These are phyloP conservation scores for Eumerus sabulonum DNA, from an alignment of 2,888 invertebrate genomes.

Conservation along the genomic window DNA sequence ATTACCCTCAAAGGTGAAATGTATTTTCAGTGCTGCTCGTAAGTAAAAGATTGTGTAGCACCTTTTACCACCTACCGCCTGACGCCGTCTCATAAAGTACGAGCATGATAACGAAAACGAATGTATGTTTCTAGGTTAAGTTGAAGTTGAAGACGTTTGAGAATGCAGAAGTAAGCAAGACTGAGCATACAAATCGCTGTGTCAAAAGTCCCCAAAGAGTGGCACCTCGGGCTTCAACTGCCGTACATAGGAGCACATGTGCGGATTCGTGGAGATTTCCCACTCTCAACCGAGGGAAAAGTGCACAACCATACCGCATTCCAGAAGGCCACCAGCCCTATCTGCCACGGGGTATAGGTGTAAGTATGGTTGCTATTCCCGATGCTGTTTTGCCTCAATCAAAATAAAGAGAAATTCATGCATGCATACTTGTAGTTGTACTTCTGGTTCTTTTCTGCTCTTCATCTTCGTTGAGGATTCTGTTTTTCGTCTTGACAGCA, in stretches of 20 bases:
- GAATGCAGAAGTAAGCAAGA: background rate
- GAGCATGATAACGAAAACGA: background rate
- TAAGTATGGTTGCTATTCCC: no score
- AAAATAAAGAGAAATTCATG: constrained; percentile 52
- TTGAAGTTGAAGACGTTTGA: constrained; percentile 58
- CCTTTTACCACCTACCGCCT: no score
- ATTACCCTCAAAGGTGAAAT: constrained; percentile 8
- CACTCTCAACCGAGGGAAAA: constrained; percentile 19
- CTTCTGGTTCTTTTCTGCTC: constrained; percentile 6
- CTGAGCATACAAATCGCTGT: constrained; percentile 15
- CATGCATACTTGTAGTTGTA: constrained; percentile 5
- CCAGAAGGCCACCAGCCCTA: background rate
- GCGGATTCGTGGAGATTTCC: constrained; percentile 29
- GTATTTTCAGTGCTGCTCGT: constrained; percentile 7
- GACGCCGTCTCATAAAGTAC: background rate
- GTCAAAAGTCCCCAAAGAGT: constrained; percentile 31
- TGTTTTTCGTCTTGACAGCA: background rate
- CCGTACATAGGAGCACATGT: constrained; percentile 16
- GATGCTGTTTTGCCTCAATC: constrained; percentile 38
- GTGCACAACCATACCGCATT: constrained; percentile 41
- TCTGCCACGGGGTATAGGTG: no score
- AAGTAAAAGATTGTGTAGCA: constrained; percentile 45
- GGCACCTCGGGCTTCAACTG: constrained; percentile 33
- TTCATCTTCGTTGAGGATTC: constrained; percentile 6
- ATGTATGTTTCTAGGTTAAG: constrained; percentile 64